Evolutionary conservation across 2,797 vertebrate genomes (phyloP).

Genomic region (Neoniphon sammara): DNA sequence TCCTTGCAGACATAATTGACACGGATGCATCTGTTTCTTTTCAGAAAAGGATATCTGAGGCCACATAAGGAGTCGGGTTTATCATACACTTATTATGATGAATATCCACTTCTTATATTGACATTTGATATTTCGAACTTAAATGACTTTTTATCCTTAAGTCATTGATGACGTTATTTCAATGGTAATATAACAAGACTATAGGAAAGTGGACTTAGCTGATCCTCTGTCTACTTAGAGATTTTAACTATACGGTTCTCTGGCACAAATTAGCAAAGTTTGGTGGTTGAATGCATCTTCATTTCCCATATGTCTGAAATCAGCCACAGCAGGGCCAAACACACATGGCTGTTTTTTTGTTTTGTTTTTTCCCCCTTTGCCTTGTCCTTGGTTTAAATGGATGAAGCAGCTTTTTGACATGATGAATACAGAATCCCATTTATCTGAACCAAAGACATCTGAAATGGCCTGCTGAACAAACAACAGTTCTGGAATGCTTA

Average conservation of each 20-base stretch:
- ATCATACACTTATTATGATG: no score
- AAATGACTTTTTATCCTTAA: background rate
- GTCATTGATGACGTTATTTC: background rate
- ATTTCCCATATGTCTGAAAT: conserved; percentile 54
- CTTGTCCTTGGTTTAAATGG: conserved; percentile 50
- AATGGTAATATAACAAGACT: background rate
- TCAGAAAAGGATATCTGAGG: no score
- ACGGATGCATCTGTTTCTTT: no score
- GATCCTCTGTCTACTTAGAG: background rate
- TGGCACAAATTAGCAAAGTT: background rate
- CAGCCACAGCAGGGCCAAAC: conserved; percentile 12
- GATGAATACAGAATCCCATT: conserved; percentile 57
- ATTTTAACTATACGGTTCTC: background rate
- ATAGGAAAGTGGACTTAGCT: background rate
- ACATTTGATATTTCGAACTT: background rate
- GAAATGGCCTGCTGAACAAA: conserved; percentile 66
- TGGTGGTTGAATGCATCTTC: background rate
- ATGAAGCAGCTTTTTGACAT: conserved; percentile 52
- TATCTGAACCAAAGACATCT: conserved; percentile 55
- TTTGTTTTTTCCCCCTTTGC: background rate
- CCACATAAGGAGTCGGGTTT: no score
- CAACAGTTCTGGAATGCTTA: conserved; percentile 48
- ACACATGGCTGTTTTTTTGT: background rate
- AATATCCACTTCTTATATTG: background rate
- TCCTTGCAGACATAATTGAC: no score